Base-by-base conservation (phyloP, 2,888 invertebrate species). In the Drosophila borborema region DNA sequence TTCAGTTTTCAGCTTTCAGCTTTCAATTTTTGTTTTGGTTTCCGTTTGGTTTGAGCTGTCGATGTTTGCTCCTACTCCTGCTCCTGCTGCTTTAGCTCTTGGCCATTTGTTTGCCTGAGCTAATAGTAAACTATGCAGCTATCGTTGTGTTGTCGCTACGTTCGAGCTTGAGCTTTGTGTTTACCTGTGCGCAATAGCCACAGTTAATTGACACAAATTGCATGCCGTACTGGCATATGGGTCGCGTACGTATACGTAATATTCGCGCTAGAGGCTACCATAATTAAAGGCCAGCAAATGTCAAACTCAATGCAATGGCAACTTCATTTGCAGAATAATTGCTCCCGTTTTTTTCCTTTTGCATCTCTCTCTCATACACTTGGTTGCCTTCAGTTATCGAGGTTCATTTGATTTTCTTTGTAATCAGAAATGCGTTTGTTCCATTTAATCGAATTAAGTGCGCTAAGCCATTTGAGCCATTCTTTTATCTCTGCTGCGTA, bases 181-280 rank as follows among this genome's bases (percentile, higher is more conserved):
- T 63, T 38, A 56, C 59, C 61, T 54, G 48, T n/a, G 62, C 66
- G 41, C 62, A 77, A 34, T 48, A 56, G 77, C 54, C 77, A 69
- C 81, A 81, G 80, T 83, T 81, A 74, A 82, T 82, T 80, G 83
- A 72, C 68, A 70, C 67, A 67, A 77, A 76, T 68, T 80, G 81
- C 77, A 75, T 81, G 82, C 60, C 10, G 2, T 28, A 23, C n/a
- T 23, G 20, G 14, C 1, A 31, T 18, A 34, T 34, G 36, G 12
- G 20, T 14, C 20, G 31, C 46, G 38, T 60, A 56, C 81, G 64
- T 81, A 68, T 81, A 81, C 64, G 60, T 72, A 71, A 77, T 70
- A 70, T 76, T 9, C 59, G 66, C 61, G 58, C 64, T 61, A 49
- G 61, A 61, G 58, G 43, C 34, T 66, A 67, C 67, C 82, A 73